Conservation (phyloP, 1,140 invertebrate species). For the Lordiphosa stackelbergi region DNA sequence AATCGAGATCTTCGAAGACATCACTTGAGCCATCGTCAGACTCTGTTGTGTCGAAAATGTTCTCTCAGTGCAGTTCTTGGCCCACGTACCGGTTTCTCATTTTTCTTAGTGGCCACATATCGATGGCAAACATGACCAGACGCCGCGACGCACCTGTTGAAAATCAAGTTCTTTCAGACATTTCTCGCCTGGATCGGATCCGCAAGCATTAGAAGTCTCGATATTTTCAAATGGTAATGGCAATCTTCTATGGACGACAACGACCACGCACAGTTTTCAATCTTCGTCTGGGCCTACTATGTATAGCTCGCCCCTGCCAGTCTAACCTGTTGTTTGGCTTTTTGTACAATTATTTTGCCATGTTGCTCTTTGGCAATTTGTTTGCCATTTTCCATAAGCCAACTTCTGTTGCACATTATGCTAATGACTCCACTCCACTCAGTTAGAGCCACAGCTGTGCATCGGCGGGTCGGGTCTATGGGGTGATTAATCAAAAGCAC, state of each 20-base stretch:
- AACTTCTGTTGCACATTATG: conserved; percentile 71
- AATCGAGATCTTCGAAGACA: too few relatives aligned
- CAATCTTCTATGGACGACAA: neutral
- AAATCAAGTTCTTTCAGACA: conserved; percentile 65
- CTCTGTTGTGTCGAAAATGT: neutral
- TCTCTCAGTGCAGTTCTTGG: conserved; percentile 21
- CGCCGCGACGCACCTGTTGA: conserved; percentile 60
- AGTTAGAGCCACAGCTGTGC: conserved; percentile 7
- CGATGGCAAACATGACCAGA: conserved; percentile 39
- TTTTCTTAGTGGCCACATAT: conserved; percentile 31
- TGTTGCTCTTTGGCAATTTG: conserved; percentile 53
- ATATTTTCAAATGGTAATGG: conserved; percentile 4
- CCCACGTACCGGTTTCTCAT: conserved; percentile 1
- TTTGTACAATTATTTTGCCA: conserved; percentile 10
- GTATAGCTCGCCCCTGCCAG: conserved; percentile 11
- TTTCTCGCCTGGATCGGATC: conserved; percentile 12
- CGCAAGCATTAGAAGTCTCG: neutral
- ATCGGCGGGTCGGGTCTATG: conserved; percentile 29
- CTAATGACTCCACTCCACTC: conserved; percentile 50
- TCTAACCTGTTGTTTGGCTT: conserved; percentile 46
- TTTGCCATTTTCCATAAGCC: conserved; percentile 60
- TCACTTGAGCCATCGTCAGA: too few relatives aligned
- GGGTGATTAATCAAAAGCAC: conserved; percentile 65
- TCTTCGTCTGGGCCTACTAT: neutral
- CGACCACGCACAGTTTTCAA: neutral